Conservation (phyloP, 2,113 vertebrate genomes). For the Poecilia latipinna region DNA sequence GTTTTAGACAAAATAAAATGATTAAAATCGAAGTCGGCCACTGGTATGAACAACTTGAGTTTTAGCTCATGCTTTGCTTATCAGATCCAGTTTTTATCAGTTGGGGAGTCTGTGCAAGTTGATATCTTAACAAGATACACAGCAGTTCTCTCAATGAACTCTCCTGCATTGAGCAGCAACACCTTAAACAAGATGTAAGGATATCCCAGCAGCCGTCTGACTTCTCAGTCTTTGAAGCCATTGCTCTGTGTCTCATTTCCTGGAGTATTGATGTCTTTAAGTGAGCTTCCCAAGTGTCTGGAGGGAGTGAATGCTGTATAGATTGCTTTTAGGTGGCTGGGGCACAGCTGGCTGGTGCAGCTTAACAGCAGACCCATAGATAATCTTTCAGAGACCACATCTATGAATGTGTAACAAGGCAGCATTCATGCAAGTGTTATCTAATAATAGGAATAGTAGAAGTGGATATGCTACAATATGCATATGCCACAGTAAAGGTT, state of each 20-base stretch:
- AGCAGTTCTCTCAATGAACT: slow-evolving; percentile 39
- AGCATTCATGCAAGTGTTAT: background rate
- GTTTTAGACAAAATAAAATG: no score
- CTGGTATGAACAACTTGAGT: no score
- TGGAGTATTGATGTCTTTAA: slow-evolving; percentile 76
- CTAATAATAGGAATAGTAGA: background rate
- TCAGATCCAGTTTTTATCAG: no score
- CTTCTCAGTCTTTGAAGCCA: slow-evolving; percentile 57
- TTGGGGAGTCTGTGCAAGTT: slow-evolving; percentile 15
- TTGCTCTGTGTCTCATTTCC: slow-evolving; percentile 77
- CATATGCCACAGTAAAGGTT: no score
- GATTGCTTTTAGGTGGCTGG: slow-evolving; percentile 54
- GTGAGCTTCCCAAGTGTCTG: slow-evolving; percentile 61
- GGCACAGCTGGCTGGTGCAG: slow-evolving; percentile 33
- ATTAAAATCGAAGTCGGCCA: no score
- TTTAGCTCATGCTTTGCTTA: no score
- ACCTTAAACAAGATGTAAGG: slow-evolving; percentile 74
- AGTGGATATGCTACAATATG: background rate
- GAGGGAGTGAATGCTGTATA: slow-evolving; percentile 60
- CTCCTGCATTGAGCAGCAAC: slow-evolving; percentile 38
- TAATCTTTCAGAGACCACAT: slow-evolving; percentile 6
- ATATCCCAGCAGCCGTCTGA: slow-evolving; percentile 59
- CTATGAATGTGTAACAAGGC: background rate
- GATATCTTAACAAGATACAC: slow-evolving; percentile 48
- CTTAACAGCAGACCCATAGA: slow-evolving; percentile 24